phyloP scores from a whole-genome alignment of 2,113 vertebrate genomes.

The Oncorhynchus mykiss region DNA sequence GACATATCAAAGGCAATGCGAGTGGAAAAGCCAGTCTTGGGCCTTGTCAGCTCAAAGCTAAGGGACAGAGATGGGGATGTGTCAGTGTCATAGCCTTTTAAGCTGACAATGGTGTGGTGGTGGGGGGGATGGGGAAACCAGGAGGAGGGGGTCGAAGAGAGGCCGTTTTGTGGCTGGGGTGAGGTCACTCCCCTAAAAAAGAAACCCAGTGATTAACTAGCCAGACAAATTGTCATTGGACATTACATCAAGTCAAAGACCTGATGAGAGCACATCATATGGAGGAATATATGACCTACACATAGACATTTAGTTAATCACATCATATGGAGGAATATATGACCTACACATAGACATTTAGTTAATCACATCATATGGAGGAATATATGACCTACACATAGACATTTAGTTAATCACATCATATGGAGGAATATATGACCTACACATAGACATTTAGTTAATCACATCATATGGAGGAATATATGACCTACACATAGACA shows the following conservation, averaged over 20 bases:
- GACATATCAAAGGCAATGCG: constrained; percentile 68
- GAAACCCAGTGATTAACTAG: constrained; percentile 58
- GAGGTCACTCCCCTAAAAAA: constrained; percentile 50
- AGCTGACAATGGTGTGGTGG: constrained; percentile 60
- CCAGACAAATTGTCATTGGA: constrained; percentile 61
- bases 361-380: constrained; percentile 39
- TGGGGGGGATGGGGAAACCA: constrained; percentile 42
- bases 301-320: constrained; percentile 34
- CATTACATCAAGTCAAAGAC: constrained; percentile 58
- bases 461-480: not conserved
- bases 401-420: constrained; percentile 38
- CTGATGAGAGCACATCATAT: constrained; percentile 54
- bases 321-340: constrained; percentile 36
- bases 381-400: constrained; percentile 42
- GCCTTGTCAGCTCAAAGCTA: constrained; percentile 68
- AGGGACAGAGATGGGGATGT: constrained; percentile 55
- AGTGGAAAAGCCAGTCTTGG: constrained; percentile 65
- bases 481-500: too few relatives aligned
- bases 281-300: constrained; percentile 43
- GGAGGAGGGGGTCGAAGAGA: constrained; percentile 47
- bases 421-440: constrained; percentile 45
- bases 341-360: constrained; percentile 45
- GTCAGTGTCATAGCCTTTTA: constrained; percentile 57
- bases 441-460: constrained; percentile 34
- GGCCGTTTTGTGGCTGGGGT: constrained; percentile 48